Base-by-base conservation (phyloP, 1,140 invertebrate genomes). In the Orchesella cincta region DNA sequence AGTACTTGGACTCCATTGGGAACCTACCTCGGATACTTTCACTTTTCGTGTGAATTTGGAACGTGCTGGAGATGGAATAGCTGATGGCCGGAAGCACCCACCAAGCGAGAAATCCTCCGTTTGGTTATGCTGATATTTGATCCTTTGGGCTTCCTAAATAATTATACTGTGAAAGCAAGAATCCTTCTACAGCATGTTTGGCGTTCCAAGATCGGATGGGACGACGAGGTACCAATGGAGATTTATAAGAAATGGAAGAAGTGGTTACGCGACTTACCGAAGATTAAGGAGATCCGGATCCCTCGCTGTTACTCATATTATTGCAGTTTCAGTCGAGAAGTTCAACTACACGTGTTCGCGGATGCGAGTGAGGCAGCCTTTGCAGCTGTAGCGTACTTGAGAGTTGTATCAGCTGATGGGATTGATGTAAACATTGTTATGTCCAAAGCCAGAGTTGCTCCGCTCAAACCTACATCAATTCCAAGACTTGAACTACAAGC, bases 401-500 rank as follows among this genome's bases (percentile, higher is more conserved):
- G 74, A 2, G 34, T 73, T n/a, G 73, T 46, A 76, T 28, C 57
- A 46, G 54, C 12, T 5, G 29, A 23, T 16, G 14, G 64, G 64
- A 77, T 79, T 3, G 52, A 67, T 20, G 35, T 79, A 1, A 52
- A 77, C 0, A 74, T 86, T 39, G 16, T 85, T 18, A 73, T 82
- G 20, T 79, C 82, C 1, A 85, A 85, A 79, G 72, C 81, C 12
- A 80, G 83, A 73, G 82, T 85, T 0, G 74, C 83, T 0, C 85
- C 86, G 12, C 26, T 85, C 8, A 84, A 83, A 74, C 70, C 76
- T 0, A 70, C 84, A 28, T 83, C 84, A 0, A 84, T 87, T 23
- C 85, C 86, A 0, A 80, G 84, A 36, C 76, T 87, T 2, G 85
- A 87, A 76, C 80, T 87, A 0, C 80, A 85, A 72, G 86, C 84